Base-by-base conservation (phyloP, 92 coral and sea anemone species). In the Bergia puertoricense region DNA sequence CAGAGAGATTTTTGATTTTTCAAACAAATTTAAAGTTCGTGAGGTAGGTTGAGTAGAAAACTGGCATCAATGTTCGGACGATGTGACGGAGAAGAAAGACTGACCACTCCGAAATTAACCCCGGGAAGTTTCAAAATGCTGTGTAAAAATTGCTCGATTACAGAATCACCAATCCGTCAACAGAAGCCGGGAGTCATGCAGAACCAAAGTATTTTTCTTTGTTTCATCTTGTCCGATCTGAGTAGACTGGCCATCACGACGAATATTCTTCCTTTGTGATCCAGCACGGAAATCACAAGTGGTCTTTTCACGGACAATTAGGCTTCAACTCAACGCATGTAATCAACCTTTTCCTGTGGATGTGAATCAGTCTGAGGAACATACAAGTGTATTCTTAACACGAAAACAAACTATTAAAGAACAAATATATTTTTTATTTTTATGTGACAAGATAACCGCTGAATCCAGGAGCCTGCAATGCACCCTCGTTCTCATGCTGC, bases 391-490 rank as follows among this genome's bases (percentile, higher is more conserved):
- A 76, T 54, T 54, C 2, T 11, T 22, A 76, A 51, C 79, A 84
- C 87, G 68, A 71, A 84, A 84, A 69, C 74, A 82, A 76, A 42
- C 54, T 42, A 13, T 14, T n/a, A 13, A 65, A 62, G 36, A 65
- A 65, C 39, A 50, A 84, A 69, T 76, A 8, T 14, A 30, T 62
- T 57, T 73, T 86, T 79, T 87, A 87, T 86, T 85, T 91, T 86
- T 92, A 65, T 83, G 89, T 76, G 57, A 36, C 62, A 68, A 90
- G 57, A 71, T 40, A 30, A 54, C 94, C 91, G 94, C 94, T 92
- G 94, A n/a, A 41, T 8, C 38, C 1, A 40, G 66, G 94, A 72
- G 92, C 93, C 94, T 82, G 85, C 94, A 68, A 88, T 87, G 20
- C 80, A 75, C 89, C 86, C 94, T 92, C 94, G 94, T 73, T 88